Percentiles rank a stretch among this genome's conserved stretches.
phyloP scores from a whole-genome alignment of 2,888 invertebrate genomes.

The Cataglyphis cursor region DNA sequence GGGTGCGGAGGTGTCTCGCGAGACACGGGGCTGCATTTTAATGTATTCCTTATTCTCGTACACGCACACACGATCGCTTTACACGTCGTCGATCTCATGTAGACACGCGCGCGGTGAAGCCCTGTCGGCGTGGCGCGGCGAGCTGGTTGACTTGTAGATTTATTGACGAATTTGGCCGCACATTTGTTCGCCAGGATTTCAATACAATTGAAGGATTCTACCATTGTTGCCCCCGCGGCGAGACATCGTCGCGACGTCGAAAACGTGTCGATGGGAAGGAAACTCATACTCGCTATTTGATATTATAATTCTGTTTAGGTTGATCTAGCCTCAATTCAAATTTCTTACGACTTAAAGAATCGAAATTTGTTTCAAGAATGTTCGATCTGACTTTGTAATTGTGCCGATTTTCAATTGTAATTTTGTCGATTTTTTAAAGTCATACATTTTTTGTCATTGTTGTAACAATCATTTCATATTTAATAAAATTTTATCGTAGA shows the following conservation, averaged over 20 bases:
- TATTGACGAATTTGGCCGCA: conserved; percentile 84
- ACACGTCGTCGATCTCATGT: conserved; percentile 43
- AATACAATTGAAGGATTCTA: conserved; percentile 83
- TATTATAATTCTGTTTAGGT: conserved; percentile 78
- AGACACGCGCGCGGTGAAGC: conserved; percentile 25
- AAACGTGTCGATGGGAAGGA: conserved; percentile 48
- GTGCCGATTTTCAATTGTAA: neutral
- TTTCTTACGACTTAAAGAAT: conserved; percentile 51
- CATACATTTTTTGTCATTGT: neutral
- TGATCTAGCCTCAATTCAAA: conserved; percentile 60
- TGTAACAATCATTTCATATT: neutral
- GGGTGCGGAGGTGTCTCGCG: conserved; percentile 39
- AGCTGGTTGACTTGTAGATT: conserved; percentile 82
- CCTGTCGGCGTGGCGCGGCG: conserved; percentile 48
- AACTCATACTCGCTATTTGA: conserved; percentile 75
- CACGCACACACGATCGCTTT: conserved; percentile 50
- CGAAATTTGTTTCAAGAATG: conserved; percentile 51
- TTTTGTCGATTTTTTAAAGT: neutral
- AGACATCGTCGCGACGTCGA: conserved; percentile 67
- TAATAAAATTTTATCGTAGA: neutral
- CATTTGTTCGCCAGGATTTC: conserved; percentile 83
- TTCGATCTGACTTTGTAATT: conserved; percentile 5
- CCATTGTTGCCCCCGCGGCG: conserved; percentile 79
- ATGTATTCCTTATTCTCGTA: conserved; percentile 68
- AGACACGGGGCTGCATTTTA: conserved; percentile 70